Evolutionary conservation across 1,140 invertebrate species (phyloP).

Genomic region (Phthorimaea operculella): DNA sequence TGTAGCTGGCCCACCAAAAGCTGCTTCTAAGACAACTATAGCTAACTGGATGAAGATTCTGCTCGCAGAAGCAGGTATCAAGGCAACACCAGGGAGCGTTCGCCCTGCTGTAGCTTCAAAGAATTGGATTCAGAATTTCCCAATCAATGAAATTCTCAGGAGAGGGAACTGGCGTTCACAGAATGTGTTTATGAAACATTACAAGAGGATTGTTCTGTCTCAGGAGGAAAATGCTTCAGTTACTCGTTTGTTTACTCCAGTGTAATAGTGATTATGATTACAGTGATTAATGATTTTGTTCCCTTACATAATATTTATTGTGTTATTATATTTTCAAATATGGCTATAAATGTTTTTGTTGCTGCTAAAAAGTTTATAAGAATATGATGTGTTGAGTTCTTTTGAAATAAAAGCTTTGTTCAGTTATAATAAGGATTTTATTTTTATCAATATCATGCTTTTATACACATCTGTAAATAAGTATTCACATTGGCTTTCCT

Average conservation of each 20-base stretch:
- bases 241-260: conserved; percentile 3
- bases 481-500: no score
- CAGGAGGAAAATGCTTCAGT: not conserved
- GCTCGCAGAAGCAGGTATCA: not conserved
- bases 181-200: not conserved
- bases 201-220: not conserved
- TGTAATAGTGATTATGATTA: not conserved
- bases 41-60: conserved; percentile 3
- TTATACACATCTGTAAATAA: no score
- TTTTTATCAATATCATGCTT: no score
- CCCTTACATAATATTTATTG: not conserved
- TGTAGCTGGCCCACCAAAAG: not conserved
- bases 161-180: conserved; percentile 7
- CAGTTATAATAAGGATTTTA: no score
- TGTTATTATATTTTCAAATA: not conserved
- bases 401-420: no score
- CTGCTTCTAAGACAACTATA: conserved; percentile 1
- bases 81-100: conserved; percentile 4
- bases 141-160: not conserved
- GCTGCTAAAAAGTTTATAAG: no score
- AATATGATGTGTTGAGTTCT: no score
- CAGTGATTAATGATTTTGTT: no score
- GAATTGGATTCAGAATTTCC: conserved; percentile 5
- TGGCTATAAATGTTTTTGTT: no score
- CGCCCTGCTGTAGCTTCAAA: conserved; percentile 4